Conservation (phyloP, 2,888 invertebrate species). For the Ophioninae sp. region DNA sequence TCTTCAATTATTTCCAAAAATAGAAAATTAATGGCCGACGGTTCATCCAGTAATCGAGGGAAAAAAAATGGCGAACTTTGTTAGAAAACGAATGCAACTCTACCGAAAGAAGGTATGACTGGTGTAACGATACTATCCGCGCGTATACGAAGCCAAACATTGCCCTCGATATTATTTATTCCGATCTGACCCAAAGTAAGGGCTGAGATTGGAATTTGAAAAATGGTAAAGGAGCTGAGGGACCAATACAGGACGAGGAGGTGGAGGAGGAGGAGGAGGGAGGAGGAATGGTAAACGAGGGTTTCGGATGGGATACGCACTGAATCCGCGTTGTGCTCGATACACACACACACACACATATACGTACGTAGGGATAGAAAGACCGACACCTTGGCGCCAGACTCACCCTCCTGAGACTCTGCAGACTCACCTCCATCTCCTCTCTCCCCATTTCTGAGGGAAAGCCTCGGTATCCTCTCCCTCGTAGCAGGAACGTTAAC, state of each 20-base stretch:
- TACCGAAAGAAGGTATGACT: neutral
- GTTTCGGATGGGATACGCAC: conserved; percentile 62
- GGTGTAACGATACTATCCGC: neutral
- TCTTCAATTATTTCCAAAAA: no score
- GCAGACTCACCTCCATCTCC: conserved; percentile 79
- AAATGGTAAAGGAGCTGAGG: conserved; percentile 41
- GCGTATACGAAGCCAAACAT: neutral
- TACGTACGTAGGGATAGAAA: conserved; percentile 68
- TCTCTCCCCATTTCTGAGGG: conserved; percentile 46
- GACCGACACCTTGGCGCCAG: conserved; percentile 81
- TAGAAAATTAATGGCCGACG: no score
- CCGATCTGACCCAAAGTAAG: neutral
- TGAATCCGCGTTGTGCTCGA: conserved; percentile 63
- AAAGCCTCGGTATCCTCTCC: conserved; percentile 61
- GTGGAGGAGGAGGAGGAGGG: conserved; percentile 20
- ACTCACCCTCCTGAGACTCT: conserved; percentile 80
- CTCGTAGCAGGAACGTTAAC: conserved; percentile 66
- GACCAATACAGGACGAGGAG: conserved; percentile 30
- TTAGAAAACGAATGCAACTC: neutral
- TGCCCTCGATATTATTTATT: neutral
- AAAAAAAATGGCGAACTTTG: no score
- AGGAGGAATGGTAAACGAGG: conserved; percentile 19
- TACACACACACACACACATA: conserved; percentile 6
- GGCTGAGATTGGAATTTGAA: conserved; percentile 28
- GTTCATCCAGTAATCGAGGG: no score